phyloP scores from a whole-genome alignment of 1,140 invertebrate genomes.

The Pachypeltis micranthus region DNA sequence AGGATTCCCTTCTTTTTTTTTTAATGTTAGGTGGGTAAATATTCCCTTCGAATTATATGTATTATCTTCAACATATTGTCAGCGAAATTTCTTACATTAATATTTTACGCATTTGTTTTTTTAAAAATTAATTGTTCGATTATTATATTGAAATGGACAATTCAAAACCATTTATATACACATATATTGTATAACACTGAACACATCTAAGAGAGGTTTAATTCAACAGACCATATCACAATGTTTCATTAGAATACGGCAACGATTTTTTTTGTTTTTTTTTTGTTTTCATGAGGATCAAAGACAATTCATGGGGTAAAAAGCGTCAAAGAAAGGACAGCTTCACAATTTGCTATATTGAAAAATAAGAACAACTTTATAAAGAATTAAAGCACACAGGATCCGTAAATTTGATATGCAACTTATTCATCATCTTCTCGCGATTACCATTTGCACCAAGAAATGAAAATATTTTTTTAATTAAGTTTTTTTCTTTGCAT shows the following conservation, averaged over 20 bases:
- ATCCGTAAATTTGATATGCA: conserved; percentile 19
- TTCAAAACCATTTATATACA: conserved; percentile 13
- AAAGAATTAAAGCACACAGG: neutral
- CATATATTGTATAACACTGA: conserved; percentile 20
- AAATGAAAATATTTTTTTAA: neutral
- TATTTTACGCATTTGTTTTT: neutral
- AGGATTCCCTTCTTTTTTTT: neutral
- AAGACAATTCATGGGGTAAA: no score
- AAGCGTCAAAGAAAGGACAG: neutral
- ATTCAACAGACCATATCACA: conserved; percentile 20
- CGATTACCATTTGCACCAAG: neutral
- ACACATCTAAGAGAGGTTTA: conserved; percentile 21
- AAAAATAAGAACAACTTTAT: neutral
- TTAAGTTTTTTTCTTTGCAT: neutral
- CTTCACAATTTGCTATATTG: no score
- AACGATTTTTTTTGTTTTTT: neutral
- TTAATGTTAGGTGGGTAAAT: neutral
- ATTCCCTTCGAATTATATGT: neutral
- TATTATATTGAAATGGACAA: neutral
- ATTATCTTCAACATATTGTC: conserved; percentile 17
- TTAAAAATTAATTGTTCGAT: neutral
- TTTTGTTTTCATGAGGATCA: neutral
- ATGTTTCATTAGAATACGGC: conserved; percentile 16
- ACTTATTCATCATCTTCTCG: conserved; percentile 13
- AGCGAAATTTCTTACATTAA: conserved; percentile 1